Base-by-base conservation (phyloP, 2,888 invertebrate species). In the Microdon myrmicae region DNA sequence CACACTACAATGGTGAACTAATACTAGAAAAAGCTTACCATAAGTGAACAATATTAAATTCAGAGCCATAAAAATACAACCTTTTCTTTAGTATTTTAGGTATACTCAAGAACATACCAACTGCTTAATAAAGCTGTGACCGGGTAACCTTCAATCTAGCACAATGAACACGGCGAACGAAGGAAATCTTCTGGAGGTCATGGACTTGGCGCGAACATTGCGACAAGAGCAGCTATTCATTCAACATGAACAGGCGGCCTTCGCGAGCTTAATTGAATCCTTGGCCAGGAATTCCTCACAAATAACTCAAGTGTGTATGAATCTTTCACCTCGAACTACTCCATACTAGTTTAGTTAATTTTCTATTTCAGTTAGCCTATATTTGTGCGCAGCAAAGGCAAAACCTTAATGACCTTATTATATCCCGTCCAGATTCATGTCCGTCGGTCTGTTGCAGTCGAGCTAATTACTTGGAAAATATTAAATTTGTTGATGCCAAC, bases 381-480 rank as follows among this genome's bases (percentile, higher is more conserved):
- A 86, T 94, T 60, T 90, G 91, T 61, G 87, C 90, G 2, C 92
- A 93, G 79, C 94, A 95, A 79, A 85, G 90, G 68, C 86, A 90
- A 68, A 91, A 90, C 77, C 82, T 92, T 16, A 89, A 90, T 68
- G 86, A 87, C 71, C 80, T 94, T 71, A 86, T 92, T 66, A 83
- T 89, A 26, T 85, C 91, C 34, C 83, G 88, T 68, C 86, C 88
- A 39, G 91, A 92, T 72, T 85, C 87, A 38, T 88, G 90, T 14
- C 90, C 92, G 2, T 84, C 89, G 12, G 84, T 86, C 14, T 92
- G 90, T 71, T 92, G 90, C 77, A 87, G 89, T 69, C 83, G 87
- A 69, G 85, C 88, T 29, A 85, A 86, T 74, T 78, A 82, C 29
- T 80, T 89, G 35, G 86, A 87, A 68, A 83, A 83, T 68, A 81